A percentile compares a stretch with the other conserved stretches of the same genome.
These are phyloP conservation scores for Athetis lepigone DNA, from an alignment of 2,888 invertebrate species.

Conservation along the genomic window DNA sequence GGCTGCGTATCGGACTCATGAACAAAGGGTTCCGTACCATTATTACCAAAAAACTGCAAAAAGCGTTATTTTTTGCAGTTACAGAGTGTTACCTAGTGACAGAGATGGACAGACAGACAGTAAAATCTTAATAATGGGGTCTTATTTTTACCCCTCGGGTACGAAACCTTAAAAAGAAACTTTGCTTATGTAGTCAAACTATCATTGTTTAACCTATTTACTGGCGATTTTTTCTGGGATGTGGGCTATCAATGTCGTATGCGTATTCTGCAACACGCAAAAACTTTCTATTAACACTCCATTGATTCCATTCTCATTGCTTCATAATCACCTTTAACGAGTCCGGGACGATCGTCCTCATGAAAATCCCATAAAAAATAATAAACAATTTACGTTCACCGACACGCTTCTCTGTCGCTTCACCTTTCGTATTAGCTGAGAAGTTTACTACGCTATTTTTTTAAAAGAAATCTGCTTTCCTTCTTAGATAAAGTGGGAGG, in stretches of 20 bases:
- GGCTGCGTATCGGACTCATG: too few species aligned
- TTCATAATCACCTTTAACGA: conserved; percentile 69
- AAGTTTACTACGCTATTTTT: conserved; percentile 63
- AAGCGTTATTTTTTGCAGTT: too few species aligned
- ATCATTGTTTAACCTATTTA: neutral
- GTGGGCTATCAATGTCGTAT: too few species aligned
- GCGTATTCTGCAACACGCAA: neutral
- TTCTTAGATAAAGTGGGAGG: conserved; percentile 42
- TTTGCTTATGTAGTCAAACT: too few species aligned
- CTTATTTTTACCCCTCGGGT: too few species aligned
- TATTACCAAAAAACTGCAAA: too few species aligned
- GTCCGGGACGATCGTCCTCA: conserved; percentile 74
- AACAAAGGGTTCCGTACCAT: too few species aligned
- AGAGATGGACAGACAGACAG: too few species aligned
- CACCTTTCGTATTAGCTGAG: conserved; percentile 74
- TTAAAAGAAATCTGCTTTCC: conserved; percentile 56
- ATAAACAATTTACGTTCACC: conserved; percentile 89
- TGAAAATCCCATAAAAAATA: conserved; percentile 89
- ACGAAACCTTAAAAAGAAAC: too few species aligned
- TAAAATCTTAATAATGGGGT: too few species aligned
- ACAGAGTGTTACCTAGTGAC: too few species aligned
- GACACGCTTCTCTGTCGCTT: conserved; percentile 85
- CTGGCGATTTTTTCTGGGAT: neutral
- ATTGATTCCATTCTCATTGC: conserved; percentile 14
- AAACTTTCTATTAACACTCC: conserved; percentile 14